These are phyloP conservation scores for Propithecus perrieri DNA, from an alignment of 2,797 vertebrate species.

Conservation along the genomic window DNA sequence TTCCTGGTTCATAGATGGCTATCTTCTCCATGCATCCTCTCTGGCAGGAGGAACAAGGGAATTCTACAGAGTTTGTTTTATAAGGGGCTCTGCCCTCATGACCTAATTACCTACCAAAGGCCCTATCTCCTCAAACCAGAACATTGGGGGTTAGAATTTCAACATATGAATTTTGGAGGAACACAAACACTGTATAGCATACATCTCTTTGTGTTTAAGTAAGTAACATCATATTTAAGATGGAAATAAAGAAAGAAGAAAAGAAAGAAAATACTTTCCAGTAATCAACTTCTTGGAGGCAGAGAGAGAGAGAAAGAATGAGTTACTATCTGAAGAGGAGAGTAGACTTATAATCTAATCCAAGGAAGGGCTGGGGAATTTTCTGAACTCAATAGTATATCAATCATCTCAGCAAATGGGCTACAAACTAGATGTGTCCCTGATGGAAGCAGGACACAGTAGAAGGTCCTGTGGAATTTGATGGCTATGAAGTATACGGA, in stretches of 20 bases:
- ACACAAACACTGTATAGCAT: neutral
- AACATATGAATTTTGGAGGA: neutral
- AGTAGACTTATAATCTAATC: neutral
- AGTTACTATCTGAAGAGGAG: neutral
- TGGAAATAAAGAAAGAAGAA: neutral
- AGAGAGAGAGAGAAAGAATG: neutral
- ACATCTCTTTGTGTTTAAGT: neutral
- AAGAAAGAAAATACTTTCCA: neutral
- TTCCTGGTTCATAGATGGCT: neutral
- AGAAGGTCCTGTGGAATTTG: neutral
- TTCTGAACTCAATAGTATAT: neutral
- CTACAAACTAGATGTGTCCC: neutral
- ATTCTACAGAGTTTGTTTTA: neutral
- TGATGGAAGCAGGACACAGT: neutral
- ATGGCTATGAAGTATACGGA: neutral
- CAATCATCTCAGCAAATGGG: neutral
- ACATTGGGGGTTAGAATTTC: neutral
- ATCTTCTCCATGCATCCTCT: neutral
- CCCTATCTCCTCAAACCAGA: neutral
- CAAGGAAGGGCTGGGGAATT: neutral
- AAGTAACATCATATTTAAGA: neutral
- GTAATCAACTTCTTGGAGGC: neutral
- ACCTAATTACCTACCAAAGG: neutral
- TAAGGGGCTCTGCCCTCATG: neutral
- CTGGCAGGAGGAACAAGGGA: neutral